A percentile compares a stretch with the other conserved stretches of the same genome.
Conservation (phyloP, 2,797 vertebrate genomes). For the Meriones psammophilus region DNA sequence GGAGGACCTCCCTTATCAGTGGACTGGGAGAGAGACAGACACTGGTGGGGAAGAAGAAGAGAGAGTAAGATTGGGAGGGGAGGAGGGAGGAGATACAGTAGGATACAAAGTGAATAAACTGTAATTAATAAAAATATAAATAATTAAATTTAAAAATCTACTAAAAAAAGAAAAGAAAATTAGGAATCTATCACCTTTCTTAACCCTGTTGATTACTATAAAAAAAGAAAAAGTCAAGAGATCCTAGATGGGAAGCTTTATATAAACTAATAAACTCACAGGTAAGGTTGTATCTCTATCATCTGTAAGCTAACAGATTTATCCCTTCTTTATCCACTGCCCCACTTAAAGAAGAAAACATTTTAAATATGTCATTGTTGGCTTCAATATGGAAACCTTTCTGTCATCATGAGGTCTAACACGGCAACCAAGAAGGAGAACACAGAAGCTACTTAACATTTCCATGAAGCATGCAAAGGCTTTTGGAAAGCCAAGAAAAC, state of each 20-base stretch:
- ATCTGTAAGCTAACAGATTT: neutral
- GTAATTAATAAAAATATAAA: too few species aligned
- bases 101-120: too few species aligned
- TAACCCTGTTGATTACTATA: neutral
- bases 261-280: conserved; percentile 14
- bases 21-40: too few species aligned
- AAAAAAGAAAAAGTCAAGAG: neutral
- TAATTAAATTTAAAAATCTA: too few species aligned
- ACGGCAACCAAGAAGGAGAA: neutral
- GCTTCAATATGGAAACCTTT: neutral
- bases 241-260: neutral
- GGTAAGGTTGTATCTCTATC: neutral
- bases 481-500: conserved; percentile 71
- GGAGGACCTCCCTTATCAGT: too few species aligned
- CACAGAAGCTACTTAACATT: neutral
- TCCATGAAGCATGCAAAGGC: conserved; percentile 69
- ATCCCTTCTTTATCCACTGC: neutral
- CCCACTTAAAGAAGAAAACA: neutral
- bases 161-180: too few species aligned
- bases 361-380: neutral
- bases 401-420: neutral
- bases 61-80: too few species aligned
- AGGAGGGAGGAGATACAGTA: too few species aligned
- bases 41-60: too few species aligned
- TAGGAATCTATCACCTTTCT: neutral